phyloP scores from a whole-genome alignment of 2,113 vertebrate genomes.

The Gasterosteus nipponicus region DNA sequence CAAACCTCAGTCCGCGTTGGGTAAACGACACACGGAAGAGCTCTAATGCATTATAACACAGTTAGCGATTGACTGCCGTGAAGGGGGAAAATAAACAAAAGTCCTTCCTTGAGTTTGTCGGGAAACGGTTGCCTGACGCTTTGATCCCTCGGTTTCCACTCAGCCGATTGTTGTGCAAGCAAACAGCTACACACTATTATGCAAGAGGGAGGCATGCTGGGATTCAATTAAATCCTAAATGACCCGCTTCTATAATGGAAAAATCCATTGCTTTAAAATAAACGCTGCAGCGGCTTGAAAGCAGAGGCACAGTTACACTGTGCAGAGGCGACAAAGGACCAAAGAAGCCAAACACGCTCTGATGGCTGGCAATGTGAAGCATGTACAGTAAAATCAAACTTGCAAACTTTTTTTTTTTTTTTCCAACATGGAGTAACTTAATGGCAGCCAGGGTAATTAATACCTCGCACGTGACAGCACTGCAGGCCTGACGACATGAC shows the following conservation, averaged over 20 bases:
- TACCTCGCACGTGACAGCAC: slow-evolving; percentile 70
- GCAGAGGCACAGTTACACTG: slow-evolving; percentile 17
- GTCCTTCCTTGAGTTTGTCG: slow-evolving; percentile 58
- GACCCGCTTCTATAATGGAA: slow-evolving; percentile 62
- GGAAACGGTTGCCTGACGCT: slow-evolving; percentile 64
- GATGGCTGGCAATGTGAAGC: slow-evolving; percentile 57
- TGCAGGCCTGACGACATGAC: slow-evolving; percentile 58
- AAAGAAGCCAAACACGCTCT: slow-evolving; percentile 56
- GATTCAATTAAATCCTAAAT: slow-evolving; percentile 71
- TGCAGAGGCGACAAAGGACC: slow-evolving; percentile 43
- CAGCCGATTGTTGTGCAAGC: slow-evolving; percentile 54
- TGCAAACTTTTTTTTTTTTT: slow-evolving; percentile 7
- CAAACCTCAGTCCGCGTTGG: slow-evolving; percentile 14
- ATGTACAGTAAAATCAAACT: slow-evolving; percentile 53
- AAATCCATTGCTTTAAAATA: slow-evolving; percentile 40
- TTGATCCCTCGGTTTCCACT: slow-evolving; percentile 64
- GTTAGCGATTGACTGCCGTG: slow-evolving; percentile 59
- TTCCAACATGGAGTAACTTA: slow-evolving; percentile 60
- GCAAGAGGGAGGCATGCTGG: slow-evolving; percentile 62
- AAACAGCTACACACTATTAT: slow-evolving; percentile 62
- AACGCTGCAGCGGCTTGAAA: slow-evolving; percentile 34
- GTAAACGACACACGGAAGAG: slow-evolving; percentile 71
- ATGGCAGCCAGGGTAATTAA: slow-evolving; percentile 70
- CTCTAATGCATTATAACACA: slow-evolving; percentile 55
- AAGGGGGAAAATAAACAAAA: background rate